A percentile compares a stretch with the other conserved stretches of the same genome.
Evolutionary conservation across 2,797 vertebrate species (phyloP).

Genomic region (Acropternis orthonyx): DNA sequence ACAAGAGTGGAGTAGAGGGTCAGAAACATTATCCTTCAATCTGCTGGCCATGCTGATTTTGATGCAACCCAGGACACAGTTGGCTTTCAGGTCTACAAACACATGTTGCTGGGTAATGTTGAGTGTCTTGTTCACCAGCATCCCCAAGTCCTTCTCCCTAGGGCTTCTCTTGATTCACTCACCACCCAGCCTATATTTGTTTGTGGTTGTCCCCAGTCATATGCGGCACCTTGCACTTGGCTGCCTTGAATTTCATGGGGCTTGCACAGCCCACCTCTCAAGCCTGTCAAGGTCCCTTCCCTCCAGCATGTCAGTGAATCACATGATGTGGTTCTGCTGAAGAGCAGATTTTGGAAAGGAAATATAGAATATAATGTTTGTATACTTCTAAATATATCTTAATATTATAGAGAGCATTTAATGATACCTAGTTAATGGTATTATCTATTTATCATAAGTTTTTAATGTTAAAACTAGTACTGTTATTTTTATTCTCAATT

Average conservation of each 20-base stretch:
- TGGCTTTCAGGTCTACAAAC: background rate
- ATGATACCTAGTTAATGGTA: background rate
- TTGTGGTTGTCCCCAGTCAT: background rate
- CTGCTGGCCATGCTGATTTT: background rate
- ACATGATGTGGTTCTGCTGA: background rate
- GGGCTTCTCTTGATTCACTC: accelerated
- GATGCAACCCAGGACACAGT: accelerated
- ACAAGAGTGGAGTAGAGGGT: background rate
- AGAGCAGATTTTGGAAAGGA: background rate
- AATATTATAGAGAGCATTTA: background rate
- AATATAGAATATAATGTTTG: background rate
- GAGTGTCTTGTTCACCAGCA: too few species aligned
- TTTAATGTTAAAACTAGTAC: background rate
- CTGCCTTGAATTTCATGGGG: background rate
- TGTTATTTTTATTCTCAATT: background rate
- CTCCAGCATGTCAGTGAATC: background rate
- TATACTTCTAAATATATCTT: background rate
- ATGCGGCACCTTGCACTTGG: background rate
- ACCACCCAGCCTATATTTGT: background rate
- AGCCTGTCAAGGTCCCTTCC: background rate
- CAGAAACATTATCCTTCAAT: background rate
- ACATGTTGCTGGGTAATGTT: accelerated
- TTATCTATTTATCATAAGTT: background rate
- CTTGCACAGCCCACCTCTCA: background rate
- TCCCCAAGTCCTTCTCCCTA: background rate